phyloP scores from a whole-genome alignment of 2,797 vertebrate genomes.

The Fundulus diaphanus region DNA sequence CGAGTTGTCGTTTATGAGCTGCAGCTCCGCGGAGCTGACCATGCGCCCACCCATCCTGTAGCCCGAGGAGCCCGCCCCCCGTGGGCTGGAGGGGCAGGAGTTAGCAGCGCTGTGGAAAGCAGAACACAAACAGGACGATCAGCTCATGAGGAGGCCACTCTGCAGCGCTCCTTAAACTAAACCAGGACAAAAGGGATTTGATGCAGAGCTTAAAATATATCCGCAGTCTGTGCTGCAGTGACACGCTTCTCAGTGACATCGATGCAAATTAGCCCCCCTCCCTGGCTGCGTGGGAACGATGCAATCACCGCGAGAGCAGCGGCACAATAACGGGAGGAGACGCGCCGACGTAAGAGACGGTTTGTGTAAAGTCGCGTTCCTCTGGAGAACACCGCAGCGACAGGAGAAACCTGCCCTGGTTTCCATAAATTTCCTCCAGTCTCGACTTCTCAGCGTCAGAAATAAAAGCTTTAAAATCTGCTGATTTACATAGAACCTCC shows the following conservation, averaged over 20 bases:
- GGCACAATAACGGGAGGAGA: neutral
- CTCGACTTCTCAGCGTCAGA: too few relatives aligned
- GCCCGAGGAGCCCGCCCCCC: slow-evolving; percentile 93
- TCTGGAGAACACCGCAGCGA: neutral
- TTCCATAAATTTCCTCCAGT: too few relatives aligned
- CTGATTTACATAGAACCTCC: neutral
- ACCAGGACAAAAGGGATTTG: neutral
- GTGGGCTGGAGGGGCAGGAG: slow-evolving; percentile 97
- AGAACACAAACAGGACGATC: neutral
- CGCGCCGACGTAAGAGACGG: neutral
- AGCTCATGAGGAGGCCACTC: neutral
- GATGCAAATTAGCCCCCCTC: neutral
- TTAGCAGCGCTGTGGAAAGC: slow-evolving; percentile 88
- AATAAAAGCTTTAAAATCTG: too few relatives aligned
- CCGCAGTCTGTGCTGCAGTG: neutral
- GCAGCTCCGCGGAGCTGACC: slow-evolving; percentile 88
- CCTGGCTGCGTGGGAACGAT: neutral
- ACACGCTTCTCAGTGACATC: neutral
- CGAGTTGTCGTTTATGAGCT: slow-evolving; percentile 91
- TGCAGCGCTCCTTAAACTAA: neutral
- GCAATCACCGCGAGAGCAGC: neutral
- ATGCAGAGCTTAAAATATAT: neutral
- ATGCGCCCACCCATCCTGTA: slow-evolving; percentile 92
- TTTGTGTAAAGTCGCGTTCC: neutral
- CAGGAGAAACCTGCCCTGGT: neutral